phyloP scores from a whole-genome alignment of 2,113 vertebrate genomes.

The Urocynchramus pylzowi region DNA sequence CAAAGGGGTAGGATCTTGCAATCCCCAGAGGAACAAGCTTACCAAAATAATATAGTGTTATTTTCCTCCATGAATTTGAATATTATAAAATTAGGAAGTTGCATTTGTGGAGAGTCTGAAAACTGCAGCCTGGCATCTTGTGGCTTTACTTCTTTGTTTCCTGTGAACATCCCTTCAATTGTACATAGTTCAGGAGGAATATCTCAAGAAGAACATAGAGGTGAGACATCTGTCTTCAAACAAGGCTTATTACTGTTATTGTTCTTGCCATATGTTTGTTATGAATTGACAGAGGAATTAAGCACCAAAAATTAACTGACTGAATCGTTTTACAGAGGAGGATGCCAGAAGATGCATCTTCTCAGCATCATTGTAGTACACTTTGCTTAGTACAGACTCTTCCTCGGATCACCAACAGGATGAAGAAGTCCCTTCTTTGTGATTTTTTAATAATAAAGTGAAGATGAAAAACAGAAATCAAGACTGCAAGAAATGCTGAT shows the following conservation, averaged over 20 bases:
- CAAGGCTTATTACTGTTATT: neutral
- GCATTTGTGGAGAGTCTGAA: neutral
- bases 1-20: neutral
- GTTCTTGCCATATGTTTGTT: neutral
- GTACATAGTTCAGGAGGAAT: neutral
- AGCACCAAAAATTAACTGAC: neutral
- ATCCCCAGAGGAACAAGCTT: neutral
- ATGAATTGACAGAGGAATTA: neutral
- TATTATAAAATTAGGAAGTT: neutral
- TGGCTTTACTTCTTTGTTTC: neutral
- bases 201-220: neutral
- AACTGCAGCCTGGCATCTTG: neutral
- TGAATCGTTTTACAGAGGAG: neutral
- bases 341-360: neutral
- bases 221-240: neutral
- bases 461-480: neutral
- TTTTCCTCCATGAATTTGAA: neutral
- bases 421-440: neutral
- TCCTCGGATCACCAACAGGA: neutral
- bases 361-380: neutral
- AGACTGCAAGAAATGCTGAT: neutral
- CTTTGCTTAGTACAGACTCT: neutral
- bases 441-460: neutral
- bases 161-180: neutral
- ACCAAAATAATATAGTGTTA: accelerated